Evolutionary conservation across 35 echinoderm and acorn worm species (phyloP).

Genomic region (Apostichopus californicus): DNA sequence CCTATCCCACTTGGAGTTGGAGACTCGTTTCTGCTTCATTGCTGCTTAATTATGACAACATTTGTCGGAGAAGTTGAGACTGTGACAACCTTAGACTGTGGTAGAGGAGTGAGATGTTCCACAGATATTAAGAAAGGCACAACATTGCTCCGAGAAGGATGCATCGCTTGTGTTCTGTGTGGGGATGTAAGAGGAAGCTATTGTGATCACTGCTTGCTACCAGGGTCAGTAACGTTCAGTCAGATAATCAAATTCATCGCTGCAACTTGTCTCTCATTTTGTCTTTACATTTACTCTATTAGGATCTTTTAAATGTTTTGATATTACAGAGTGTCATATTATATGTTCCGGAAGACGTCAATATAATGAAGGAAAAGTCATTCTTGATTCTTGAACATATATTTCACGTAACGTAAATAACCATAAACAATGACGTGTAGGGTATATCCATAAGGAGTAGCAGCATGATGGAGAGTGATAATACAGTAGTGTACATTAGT

Average conservation of each 20-base stretch:
- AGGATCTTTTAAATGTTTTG: neutral
- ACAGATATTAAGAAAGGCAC: constrained; percentile 31
- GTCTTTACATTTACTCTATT: neutral
- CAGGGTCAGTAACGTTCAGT: neutral
- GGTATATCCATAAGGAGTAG: too few relatives aligned
- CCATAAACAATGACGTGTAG: too few relatives aligned
- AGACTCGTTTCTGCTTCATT: neutral
- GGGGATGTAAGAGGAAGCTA: constrained; percentile 17
- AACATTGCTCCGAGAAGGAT: constrained; percentile 36
- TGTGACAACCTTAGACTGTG: neutral
- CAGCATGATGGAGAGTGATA: too few relatives aligned
- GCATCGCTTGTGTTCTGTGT: constrained; percentile 45
- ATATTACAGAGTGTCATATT: too few relatives aligned
- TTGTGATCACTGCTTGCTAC: constrained; percentile 44
- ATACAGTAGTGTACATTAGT: too few relatives aligned
- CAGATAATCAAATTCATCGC: neutral
- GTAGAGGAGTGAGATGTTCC: constrained; percentile 15
- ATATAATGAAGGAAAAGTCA: too few relatives aligned
- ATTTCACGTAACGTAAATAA: too few relatives aligned
- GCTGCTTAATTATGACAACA: neutral
- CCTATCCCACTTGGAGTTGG: too few relatives aligned
- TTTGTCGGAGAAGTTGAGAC: constrained; percentile 21
- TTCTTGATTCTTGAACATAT: too few relatives aligned
- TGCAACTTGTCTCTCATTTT: neutral
- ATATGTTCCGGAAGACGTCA: too few relatives aligned